Evolutionary conservation across 1,140 invertebrate species (phyloP), one percentile per base, ranked within the genome.

Genomic region (Diorhabda carinulata): DNA sequence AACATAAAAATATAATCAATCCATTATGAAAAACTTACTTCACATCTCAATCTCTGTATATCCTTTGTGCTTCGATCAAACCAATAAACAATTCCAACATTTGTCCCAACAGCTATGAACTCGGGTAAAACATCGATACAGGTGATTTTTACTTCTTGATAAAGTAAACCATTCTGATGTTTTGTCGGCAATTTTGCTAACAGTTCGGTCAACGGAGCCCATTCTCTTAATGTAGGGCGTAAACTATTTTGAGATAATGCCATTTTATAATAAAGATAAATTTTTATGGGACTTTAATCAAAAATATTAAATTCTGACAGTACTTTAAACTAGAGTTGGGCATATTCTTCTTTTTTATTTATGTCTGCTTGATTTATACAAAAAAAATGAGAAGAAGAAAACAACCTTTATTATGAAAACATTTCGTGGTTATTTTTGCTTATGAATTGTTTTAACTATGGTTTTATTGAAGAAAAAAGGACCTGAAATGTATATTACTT

Each of bases 11-110:
- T 25, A 25, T 1, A 25, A 25, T 25, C 25, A 25, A 25, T 25
- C 25, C 25, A 25, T 52, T 52, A 52, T 52, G 5, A 71, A 43
- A 60, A 64, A 43, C 70, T 81, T 86, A 95, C 93, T 86, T 94
- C 91, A 75, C 91, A 90, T 77, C 88, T 83, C 3, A 96, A 81
- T 74, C 89, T 88, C 77, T 95, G 89, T 66, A 96, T 83, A 74
- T 90, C 87, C 43, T 89, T 88, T 57, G 87, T 90, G 62, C 87
- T 88, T 73, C 94, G 85, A 78, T 94, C 87, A 81, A 90, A 96
- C 88, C 94, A 91, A 79, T 94, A 96, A 9, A 95, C 87, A 57
- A 94, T 82, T 2, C 94, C 94, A 45, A 91, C 86, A 83, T 95
- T 94, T 5, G 92, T 93, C 2, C 94, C 94, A 47, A 97, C 79